phyloP scores from a whole-genome alignment of 2,113 vertebrate genomes.

The Calcarius ornatus region DNA sequence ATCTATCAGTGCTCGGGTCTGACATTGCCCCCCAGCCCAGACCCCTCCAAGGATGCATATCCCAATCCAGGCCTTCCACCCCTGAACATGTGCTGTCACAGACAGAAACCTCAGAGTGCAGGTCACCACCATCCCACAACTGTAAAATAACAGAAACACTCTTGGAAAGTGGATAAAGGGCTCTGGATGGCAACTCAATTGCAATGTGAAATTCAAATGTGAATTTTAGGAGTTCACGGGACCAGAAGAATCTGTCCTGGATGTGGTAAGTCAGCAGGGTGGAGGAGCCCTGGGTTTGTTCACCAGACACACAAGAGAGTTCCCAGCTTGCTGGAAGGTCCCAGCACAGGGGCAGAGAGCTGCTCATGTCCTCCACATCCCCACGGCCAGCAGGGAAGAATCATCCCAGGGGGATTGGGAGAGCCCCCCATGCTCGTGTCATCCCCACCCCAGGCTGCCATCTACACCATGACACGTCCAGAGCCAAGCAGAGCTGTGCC shows the following conservation, averaged over 20 bases:
- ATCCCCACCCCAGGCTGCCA: fast-evolving
- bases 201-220: neutral
- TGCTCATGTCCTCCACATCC: fast-evolving
- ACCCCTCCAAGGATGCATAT: neutral
- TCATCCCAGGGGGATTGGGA: fast-evolving
- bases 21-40: neutral
- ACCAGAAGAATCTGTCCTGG: neutral
- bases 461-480: fast-evolving
- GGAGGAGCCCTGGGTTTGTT: neutral
- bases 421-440: fast-evolving
- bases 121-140: neutral
- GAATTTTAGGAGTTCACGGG: neutral
- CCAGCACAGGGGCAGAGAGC: neutral
- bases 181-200: neutral
- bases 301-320: neutral
- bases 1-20: neutral
- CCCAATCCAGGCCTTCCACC: neutral
- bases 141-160: neutral
- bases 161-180: neutral
- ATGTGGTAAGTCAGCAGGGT: neutral
- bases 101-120: neutral
- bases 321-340: neutral
- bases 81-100: neutral
- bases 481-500: neutral
- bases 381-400: neutral